These are phyloP conservation scores for Rhagologus leucostigma DNA, from an alignment of 2,113 vertebrate species.

Conservation along the genomic window DNA sequence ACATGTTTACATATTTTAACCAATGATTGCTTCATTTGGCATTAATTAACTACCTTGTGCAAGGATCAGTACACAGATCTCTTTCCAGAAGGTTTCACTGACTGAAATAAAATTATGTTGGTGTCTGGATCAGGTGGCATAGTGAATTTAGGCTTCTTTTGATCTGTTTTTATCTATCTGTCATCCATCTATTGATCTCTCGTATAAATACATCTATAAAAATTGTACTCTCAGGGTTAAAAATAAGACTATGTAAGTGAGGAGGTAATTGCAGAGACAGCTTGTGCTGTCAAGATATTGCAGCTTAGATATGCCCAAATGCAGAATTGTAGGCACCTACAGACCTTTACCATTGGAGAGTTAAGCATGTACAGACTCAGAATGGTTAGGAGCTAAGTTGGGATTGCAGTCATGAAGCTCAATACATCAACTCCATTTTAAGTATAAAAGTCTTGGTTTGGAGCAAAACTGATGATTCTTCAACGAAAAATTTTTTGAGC, in stretches of 20 bases:
- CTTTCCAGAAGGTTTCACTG: neutral
- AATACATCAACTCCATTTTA: neutral
- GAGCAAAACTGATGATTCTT: neutral
- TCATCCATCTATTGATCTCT: neutral
- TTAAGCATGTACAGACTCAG: neutral
- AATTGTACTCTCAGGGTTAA: neutral
- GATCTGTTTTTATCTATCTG: neutral
- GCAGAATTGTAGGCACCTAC: neutral
- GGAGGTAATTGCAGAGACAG: neutral
- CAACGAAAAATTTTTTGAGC: neutral
- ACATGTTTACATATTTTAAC: neutral
- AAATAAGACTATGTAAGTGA: neutral
- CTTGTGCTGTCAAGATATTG: neutral
- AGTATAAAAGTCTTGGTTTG: neutral
- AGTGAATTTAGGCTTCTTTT: neutral
- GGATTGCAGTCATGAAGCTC: neutral
- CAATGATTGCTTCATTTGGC: neutral
- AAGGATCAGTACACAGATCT: neutral
- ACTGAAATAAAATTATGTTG: neutral
- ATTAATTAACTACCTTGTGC: neutral
- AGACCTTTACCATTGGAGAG: neutral
- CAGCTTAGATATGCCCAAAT: neutral
- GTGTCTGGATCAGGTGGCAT: neutral
- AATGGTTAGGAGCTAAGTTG: neutral
- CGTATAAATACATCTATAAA: neutral